A percentile compares a stretch with the other conserved stretches of the same genome.
Conservation (phyloP, 2,888 invertebrate species). For the Cheilosia impressa region DNA sequence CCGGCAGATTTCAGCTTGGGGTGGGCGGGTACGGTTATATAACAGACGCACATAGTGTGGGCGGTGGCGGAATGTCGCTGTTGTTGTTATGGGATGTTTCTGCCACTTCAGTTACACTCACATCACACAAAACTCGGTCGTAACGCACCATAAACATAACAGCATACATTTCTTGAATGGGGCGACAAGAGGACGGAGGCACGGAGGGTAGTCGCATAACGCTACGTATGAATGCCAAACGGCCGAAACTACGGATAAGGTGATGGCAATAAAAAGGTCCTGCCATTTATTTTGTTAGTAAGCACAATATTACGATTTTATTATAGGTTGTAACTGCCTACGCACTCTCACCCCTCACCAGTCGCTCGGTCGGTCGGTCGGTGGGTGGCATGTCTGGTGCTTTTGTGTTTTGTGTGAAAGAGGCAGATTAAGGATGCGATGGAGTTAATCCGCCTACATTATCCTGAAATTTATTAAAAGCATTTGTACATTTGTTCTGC, state of each 20-base stretch:
- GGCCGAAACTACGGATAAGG: constrained; percentile 72
- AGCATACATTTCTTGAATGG: constrained; percentile 25
- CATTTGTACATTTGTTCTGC: constrained; percentile 64
- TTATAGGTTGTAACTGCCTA: constrained; percentile 67
- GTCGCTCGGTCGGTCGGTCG: background rate
- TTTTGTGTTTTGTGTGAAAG: constrained; percentile 11
- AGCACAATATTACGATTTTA: constrained; percentile 74
- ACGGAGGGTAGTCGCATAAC: constrained; percentile 50
- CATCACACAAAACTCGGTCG: constrained; percentile 57
- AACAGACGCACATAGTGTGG: background rate
- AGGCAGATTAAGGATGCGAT: constrained; percentile 71
- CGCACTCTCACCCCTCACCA: constrained; percentile 28
- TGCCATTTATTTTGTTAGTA: constrained; percentile 73
- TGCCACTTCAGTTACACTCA: constrained; percentile 61
- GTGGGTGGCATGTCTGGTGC: background rate
- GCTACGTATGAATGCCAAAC: constrained; percentile 65
- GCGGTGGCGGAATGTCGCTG: constrained; percentile 40
- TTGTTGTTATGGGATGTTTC: constrained; percentile 59
- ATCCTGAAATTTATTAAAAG: constrained; percentile 73
- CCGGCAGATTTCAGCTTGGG: constrained; percentile 46
- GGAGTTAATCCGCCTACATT: constrained; percentile 73
- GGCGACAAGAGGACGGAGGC: constrained; percentile 9
- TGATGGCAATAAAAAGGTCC: constrained; percentile 74
- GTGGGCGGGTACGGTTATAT: background rate
- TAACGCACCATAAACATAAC: constrained; percentile 71